Evolutionary conservation across 2,797 vertebrate species (phyloP).

Genomic region (Cuculus canorus): DNA sequence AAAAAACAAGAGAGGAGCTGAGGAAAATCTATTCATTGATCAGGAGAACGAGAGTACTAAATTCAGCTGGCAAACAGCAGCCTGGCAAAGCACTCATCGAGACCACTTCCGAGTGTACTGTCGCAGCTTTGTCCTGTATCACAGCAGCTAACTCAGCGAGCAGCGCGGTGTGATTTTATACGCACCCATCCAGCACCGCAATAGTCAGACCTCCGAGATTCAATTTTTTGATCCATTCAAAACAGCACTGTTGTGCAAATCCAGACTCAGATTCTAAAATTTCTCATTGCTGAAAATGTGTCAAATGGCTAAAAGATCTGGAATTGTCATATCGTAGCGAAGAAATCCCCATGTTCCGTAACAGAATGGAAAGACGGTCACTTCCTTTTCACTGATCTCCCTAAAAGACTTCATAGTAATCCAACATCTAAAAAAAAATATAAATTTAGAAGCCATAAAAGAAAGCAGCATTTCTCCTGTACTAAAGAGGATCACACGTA

Average conservation of each 20-base stretch:
- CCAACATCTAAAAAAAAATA: not conserved
- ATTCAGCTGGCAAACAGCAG: conserved; percentile 10
- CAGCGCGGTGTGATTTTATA: not conserved
- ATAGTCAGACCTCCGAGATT: not conserved
- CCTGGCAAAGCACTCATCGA: not conserved
- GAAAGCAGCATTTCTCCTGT: not conserved
- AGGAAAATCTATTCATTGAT: not conserved
- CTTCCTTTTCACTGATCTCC: not conserved
- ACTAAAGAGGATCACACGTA: not conserved
- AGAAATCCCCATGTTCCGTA: not conserved
- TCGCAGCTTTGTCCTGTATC: not conserved
- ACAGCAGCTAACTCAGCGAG: not conserved
- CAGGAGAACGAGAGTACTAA: not conserved
- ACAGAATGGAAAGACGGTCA: not conserved
- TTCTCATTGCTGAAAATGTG: not conserved
- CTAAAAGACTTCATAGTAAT: not conserved
- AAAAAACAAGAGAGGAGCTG: not conserved
- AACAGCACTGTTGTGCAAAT: not conserved
- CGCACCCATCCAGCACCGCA: not conserved
- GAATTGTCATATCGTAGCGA: accelerated
- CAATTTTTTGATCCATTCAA: not conserved
- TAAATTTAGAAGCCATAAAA: not conserved
- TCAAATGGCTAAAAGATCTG: not conserved
- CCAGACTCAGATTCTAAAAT: not conserved
- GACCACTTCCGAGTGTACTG: not conserved